Evolutionary conservation across 2,888 invertebrate species (phyloP).

Genomic region (Pseudococcus viburni): DNA sequence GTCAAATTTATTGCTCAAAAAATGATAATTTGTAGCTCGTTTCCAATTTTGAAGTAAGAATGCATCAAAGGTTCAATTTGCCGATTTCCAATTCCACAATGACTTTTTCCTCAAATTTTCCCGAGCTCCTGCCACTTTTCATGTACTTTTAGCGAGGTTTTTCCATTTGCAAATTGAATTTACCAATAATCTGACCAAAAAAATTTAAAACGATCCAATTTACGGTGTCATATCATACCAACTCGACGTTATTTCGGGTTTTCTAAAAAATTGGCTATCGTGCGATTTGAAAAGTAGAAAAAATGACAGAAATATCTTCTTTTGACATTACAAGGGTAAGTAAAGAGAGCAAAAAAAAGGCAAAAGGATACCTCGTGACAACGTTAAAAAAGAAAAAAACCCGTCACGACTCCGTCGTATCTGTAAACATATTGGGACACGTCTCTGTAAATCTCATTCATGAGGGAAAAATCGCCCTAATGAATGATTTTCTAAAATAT

Average conservation of each 20-base stretch:
- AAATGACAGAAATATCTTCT: conserved; percentile 9
- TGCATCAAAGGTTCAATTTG: too few species aligned
- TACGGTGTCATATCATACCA: not conserved
- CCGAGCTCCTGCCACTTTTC: too few species aligned
- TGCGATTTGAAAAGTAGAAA: conserved; percentile 1
- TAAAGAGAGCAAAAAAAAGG: not conserved
- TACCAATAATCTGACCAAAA: not conserved
- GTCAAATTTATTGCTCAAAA: too few species aligned
- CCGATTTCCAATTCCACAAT: too few species aligned
- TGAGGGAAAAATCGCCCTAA: conserved; percentile 12
- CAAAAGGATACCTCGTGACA: not conserved
- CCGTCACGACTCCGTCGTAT: not conserved
- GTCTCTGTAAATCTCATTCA: conserved; percentile 28
- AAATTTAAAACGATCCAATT: not conserved
- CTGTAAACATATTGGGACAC: not conserved
- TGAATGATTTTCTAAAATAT: conserved; percentile 15
- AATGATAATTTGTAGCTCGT: too few species aligned
- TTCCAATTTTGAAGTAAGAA: too few species aligned
- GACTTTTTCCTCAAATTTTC: too few species aligned
- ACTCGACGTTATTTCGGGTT: not conserved
- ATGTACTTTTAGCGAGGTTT: not conserved
- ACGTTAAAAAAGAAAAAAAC: not conserved
- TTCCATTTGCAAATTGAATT: not conserved
- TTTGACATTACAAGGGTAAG: not conserved
- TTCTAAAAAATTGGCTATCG: not conserved